These are phyloP conservation scores for Heteromyza rotundicornis DNA, from an alignment of 2,888 invertebrate species.

Conservation along the genomic window DNA sequence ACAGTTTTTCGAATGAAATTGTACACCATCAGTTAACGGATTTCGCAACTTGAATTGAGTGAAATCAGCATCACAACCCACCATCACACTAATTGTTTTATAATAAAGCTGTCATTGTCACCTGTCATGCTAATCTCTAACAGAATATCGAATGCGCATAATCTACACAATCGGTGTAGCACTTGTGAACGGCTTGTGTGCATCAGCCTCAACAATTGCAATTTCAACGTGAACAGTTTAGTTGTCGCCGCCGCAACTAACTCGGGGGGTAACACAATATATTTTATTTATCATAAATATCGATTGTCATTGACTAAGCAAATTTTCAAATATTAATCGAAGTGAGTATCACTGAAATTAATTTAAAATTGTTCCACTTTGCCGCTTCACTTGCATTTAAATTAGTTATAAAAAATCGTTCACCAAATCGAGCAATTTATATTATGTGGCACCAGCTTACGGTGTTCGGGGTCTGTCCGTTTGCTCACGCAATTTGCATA, in stretches of 20 bases:
- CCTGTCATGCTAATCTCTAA: constrained; percentile 51
- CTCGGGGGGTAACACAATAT: too few species aligned
- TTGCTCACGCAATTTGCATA: constrained; percentile 15
- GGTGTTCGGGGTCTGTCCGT: not conserved
- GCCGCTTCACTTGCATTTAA: not conserved
- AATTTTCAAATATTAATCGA: too few species aligned
- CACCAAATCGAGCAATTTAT: constrained; percentile 9
- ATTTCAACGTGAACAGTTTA: too few species aligned
- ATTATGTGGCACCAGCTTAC: not conserved
- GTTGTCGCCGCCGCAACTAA: too few species aligned
- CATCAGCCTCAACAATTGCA: too few species aligned
- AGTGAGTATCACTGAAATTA: not conserved
- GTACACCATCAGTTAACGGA: too few species aligned
- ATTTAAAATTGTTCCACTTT: not conserved
- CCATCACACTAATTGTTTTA: constrained; percentile 46
- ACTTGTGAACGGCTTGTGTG: too few species aligned
- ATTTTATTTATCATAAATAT: too few species aligned
- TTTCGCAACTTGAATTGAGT: too few species aligned
- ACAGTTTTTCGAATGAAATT: too few species aligned
- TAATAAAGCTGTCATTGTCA: constrained; percentile 59
- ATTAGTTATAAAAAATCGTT: constrained; percentile 4
- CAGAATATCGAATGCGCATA: not conserved
- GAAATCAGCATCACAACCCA: not conserved
- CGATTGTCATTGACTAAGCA: too few species aligned
- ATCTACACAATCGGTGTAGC: not conserved